These are phyloP conservation scores for Mantis religiosa DNA, from an alignment of 2,888 invertebrate species.

Conservation along the genomic window DNA sequence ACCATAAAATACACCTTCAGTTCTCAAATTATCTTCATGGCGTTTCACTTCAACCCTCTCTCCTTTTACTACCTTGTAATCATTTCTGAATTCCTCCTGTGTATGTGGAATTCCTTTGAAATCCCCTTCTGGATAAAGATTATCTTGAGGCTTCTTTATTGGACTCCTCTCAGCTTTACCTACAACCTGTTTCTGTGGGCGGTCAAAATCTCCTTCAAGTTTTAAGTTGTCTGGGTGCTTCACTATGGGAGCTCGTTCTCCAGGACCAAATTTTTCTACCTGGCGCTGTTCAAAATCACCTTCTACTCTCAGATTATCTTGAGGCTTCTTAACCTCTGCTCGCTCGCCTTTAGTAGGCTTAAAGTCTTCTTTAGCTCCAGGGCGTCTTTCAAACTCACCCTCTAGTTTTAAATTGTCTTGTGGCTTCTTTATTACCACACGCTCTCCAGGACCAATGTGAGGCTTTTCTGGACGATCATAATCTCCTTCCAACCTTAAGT, in stretches of 20 bases:
- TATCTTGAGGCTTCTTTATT: constrained; percentile 47
- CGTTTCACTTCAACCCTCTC: constrained; percentile 53
- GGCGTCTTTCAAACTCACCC: constrained; percentile 45
- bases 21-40: constrained; percentile 43
- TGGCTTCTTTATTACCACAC: constrained; percentile 37
- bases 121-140: constrained; percentile 54
- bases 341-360: constrained; percentile 46
- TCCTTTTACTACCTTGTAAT: constrained; percentile 53
- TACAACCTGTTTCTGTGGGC: constrained; percentile 38
- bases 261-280: constrained; percentile 41
- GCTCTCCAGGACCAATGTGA: constrained; percentile 44
- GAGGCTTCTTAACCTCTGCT: constrained; percentile 53
- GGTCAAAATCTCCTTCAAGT: constrained; percentile 35
- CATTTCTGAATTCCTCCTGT: constrained; percentile 51
- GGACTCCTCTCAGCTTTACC: constrained; percentile 35
- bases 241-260: constrained; percentile 50
- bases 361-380: constrained; percentile 44
- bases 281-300: constrained; percentile 44
- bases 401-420: constrained; percentile 54
- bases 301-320: constrained; percentile 52
- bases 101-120: constrained; percentile 33
- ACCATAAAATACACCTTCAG: constrained; percentile 53
- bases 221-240: constrained; percentile 36
- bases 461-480: constrained; percentile 33
- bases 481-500: constrained; percentile 39